phyloP scores from a whole-genome alignment of 2,113 vertebrate genomes.

The Cavia aperea region DNA sequence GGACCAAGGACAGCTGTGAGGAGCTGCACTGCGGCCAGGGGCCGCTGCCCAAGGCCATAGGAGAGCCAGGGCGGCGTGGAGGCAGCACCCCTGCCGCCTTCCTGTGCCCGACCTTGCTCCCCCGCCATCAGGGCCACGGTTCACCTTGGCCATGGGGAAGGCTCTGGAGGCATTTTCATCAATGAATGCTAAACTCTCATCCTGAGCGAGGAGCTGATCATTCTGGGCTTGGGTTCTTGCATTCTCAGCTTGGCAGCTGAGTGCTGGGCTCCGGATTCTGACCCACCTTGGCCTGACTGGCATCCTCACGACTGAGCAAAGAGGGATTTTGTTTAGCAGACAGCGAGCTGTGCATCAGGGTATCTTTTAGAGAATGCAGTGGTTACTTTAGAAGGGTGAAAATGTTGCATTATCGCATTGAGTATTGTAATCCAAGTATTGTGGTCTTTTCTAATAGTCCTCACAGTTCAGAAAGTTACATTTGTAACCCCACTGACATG shows the following conservation, averaged over 20 bases:
- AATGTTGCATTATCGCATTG: no score
- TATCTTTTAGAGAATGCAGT: no score
- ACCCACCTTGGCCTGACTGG: not conserved
- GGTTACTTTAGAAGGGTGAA: no score
- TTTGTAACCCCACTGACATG: no score
- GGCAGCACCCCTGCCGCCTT: not conserved
- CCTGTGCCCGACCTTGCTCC: not conserved
- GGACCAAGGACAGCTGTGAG: not conserved
- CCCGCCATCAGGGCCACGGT: not conserved
- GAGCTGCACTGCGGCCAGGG: not conserved
- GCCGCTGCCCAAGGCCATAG: not conserved
- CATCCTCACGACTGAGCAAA: not conserved
- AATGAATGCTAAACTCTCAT: not conserved
- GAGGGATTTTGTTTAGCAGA: not conserved
- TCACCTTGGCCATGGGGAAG: not conserved
- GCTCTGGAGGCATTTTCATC: not conserved
- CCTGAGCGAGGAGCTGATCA: accelerated
- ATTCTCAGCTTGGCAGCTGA: not conserved
- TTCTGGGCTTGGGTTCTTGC: not conserved
- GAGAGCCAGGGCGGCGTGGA: not conserved
- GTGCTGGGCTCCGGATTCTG: not conserved
- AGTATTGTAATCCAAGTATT: no score
- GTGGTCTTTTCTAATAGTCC: no score
- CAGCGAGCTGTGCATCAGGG: not conserved
- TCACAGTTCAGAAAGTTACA: no score